Evolutionary conservation across 2,113 vertebrate species (phyloP).

Genomic region (Isichthys henryi): DNA sequence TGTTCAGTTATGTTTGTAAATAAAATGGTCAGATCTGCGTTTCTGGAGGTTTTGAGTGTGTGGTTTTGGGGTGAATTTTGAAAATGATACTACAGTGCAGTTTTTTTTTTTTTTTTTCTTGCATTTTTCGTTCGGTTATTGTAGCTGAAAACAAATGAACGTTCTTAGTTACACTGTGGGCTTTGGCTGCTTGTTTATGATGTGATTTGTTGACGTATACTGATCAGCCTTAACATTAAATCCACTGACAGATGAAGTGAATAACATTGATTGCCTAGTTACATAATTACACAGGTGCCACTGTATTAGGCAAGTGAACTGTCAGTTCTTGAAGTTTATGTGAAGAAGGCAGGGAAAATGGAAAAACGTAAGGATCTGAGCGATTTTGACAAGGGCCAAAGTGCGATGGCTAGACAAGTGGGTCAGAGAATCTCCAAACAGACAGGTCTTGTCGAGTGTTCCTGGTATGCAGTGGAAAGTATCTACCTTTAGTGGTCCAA

Average conservation of each 20-base stretch:
- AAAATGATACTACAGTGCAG: background rate
- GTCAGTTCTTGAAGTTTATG: background rate
- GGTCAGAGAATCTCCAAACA: background rate
- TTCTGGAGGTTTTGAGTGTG: background rate
- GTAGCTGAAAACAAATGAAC: background rate
- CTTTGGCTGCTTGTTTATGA: background rate
- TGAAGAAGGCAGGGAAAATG: background rate
- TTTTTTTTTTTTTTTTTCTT: background rate
- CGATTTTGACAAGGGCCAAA: background rate
- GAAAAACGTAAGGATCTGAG: background rate
- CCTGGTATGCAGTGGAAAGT: background rate
- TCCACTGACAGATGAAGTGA: background rate
- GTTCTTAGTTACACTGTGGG: background rate
- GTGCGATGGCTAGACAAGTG: background rate
- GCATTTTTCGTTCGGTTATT: background rate
- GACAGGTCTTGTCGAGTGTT: background rate
- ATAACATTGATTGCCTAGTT: background rate
- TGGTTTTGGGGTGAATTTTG: background rate
- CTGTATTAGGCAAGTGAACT: background rate
- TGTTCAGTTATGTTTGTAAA: constrained; percentile 61
- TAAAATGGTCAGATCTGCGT: constrained; percentile 53
- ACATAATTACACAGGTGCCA: no score
- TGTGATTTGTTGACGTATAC: background rate
- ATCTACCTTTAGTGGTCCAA: background rate
- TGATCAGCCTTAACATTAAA: background rate